These are phyloP conservation scores for Leucoma salicis DNA, from an alignment of 2,888 invertebrate species.

Conservation along the genomic window DNA sequence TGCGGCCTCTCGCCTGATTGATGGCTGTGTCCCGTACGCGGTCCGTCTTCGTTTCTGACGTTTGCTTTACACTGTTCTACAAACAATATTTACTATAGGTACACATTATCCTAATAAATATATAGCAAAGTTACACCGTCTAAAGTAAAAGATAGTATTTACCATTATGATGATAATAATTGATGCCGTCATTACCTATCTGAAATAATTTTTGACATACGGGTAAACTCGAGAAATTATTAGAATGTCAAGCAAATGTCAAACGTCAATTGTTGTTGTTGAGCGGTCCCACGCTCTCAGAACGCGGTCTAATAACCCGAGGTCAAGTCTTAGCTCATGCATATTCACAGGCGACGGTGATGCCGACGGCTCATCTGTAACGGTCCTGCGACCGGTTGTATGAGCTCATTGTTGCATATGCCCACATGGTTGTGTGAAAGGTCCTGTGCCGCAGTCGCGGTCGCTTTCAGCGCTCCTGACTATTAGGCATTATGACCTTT, in stretches of 20 bases:
- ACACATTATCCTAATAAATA: too few species aligned
- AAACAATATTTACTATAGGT: too few species aligned
- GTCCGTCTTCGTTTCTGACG: slow-evolving; percentile 52
- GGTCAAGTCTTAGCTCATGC: slow-evolving; percentile 77
- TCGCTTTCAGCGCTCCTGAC: slow-evolving; percentile 9
- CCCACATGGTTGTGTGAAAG: slow-evolving; percentile 44
- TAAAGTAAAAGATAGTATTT: too few species aligned
- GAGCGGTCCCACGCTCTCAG: slow-evolving; percentile 69
- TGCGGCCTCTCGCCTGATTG: slow-evolving; percentile 65
- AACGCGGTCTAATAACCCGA: slow-evolving; percentile 73
- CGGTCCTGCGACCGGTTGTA: slow-evolving; percentile 78
- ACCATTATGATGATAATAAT: too few species aligned
- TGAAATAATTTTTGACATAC: slow-evolving; percentile 15
- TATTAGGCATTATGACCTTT: slow-evolving; percentile 5
- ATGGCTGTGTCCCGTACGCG: slow-evolving; percentile 54
- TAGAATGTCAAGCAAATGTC: slow-evolving; percentile 52
- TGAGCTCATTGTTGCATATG: slow-evolving; percentile 70
- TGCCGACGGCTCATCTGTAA: slow-evolving; percentile 75
- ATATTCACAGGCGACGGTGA: slow-evolving; percentile 65
- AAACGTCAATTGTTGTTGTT: slow-evolving; percentile 59
- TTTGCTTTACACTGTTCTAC: slow-evolving; percentile 45
- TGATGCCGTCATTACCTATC: too few species aligned
- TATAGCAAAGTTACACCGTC: too few species aligned
- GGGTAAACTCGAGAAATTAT: slow-evolving; percentile 39
- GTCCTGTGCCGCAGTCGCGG: slow-evolving; percentile 21